Conservation (phyloP, 2,888 invertebrate genomes). For the Encarsia formosa region DNA sequence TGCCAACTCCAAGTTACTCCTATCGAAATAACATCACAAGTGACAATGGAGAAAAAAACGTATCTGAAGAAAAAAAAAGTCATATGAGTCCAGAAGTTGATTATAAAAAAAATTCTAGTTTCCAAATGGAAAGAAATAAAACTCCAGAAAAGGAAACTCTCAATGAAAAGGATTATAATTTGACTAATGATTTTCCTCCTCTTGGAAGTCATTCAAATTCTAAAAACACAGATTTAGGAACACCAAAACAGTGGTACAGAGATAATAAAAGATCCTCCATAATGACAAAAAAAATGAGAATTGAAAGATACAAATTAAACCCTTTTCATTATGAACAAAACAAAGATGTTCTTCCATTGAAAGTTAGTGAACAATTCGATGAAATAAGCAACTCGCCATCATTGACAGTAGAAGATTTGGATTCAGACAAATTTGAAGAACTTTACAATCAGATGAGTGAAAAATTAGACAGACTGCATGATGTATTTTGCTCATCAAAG, state of each 20-base stretch:
- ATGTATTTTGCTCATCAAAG: constrained; percentile 8
- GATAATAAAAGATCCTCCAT: neutral
- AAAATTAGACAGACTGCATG: constrained; percentile 35
- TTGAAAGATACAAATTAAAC: constrained; percentile 16
- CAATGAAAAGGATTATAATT: neutral
- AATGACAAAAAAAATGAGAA: neutral
- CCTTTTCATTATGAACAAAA: neutral
- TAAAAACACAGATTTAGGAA: neutral
- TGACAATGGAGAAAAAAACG: too few relatives aligned
- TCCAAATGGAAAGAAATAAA: constrained; percentile 1
- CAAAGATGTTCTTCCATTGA: neutral
- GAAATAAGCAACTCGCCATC: neutral
- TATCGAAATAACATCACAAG: too few relatives aligned
- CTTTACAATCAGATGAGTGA: constrained; percentile 25
- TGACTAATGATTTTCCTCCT: constrained; percentile 4
- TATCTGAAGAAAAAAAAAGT: too few relatives aligned
- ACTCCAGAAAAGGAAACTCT: neutral
- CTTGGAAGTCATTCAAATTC: neutral
- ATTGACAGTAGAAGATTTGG: constrained; percentile 16
- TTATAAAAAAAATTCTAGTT: neutral
- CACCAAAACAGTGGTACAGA: too few relatives aligned
- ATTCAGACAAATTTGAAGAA: constrained; percentile 26
- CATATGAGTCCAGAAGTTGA: neutral
- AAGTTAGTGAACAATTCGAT: neutral
- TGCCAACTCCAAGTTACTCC: too few relatives aligned